Base-by-base conservation (phyloP, 2,888 invertebrate species). In the Leuctra nigra region DNA sequence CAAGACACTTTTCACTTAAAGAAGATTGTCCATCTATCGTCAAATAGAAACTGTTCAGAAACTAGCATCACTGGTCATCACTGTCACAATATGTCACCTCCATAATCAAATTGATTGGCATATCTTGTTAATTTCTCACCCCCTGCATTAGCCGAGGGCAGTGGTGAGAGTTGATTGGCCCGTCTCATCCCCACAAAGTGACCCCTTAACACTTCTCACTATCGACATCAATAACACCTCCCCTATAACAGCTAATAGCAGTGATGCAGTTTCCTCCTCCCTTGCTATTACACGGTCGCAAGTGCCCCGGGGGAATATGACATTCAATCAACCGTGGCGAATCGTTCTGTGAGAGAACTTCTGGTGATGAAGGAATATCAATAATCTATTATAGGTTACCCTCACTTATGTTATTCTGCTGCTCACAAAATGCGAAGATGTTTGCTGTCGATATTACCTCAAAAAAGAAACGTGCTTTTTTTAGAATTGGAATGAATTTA, bases 121-220 rank as follows among this genome's bases (percentile, higher is more conserved):
- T 23, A 35, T 50, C 50, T 50, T 50, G 50, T 50, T 50, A 50
- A 50, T 50, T 50, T 35, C 50, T 36, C 33, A 33, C 6, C 16
- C 48, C 9, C 22, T 11, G 29, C 6, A 29, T 29, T n/a, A n/a
- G n/a, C n/a, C n/a, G n/a, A n/a, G n/a, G n/a, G n/a, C n/a, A n/a
- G n/a, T n/a, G n/a, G n/a, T n/a, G n/a, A n/a, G n/a, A n/a, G n/a
- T n/a, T n/a, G n/a, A 29, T 29, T 29, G 7, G 6, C 29, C 29
- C 29, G 29, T 11, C 29, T 29, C 29, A 11, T 29, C 29, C 29
- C 29, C 7, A 18, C 41, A 41, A 41, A 41, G 41, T 41, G 41
- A 41, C 44, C 44, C n/a, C 22, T 20, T 23, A 2, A 44, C 44
- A 4, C 22, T 44, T 18, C 18, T 9, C 44, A 44, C 22, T 44